Evolutionary conservation across 2,888 invertebrate genomes (phyloP), one percentile per base, ranked within the genome.

Genomic region (Dasysyrphus albostriatus): DNA sequence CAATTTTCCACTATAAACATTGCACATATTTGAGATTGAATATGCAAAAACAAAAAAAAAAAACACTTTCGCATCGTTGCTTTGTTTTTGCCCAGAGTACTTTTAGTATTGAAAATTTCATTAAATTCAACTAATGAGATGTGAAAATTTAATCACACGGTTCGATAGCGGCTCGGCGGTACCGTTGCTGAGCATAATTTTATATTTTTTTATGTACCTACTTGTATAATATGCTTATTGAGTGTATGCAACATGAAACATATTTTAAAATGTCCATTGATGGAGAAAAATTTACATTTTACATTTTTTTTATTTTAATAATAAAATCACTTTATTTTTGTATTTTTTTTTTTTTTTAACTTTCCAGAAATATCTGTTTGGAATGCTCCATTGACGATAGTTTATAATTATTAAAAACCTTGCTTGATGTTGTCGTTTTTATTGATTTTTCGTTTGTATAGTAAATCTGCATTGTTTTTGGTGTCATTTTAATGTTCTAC

Each of bases 81-180:
- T 82, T 78, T 83, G 65, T 65, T 78, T 59, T 44, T 16, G 75
- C 47, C 44, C 37, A 67, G 42, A 34, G 70, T 54, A 49, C 34
- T 51, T 42, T 19, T 72, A 74, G 73, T 58, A 78, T 83, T 83
- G 83, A 75, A 78, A 82, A 83, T 83, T 87, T 87, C 87, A 87
- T 87, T 87, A 87, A 87, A 83, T 83, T 87, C 78, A 63, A 77
- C 87, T 78, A 87, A 87, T 87, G 87, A 87, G 87, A 79, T 78
- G 87, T 83, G 87, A 87, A 83, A 87, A 87, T 87, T 78, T 87
- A 87, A 87, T 87, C 79, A 87, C 78, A 87, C 87, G 87, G 83
- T 87, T 83, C 87, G 74, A 83, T 83, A 75, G 77, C 65, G 44
- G 74, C 58, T 16, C 51, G 19, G 47, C 47, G 9, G 54, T 5